These are phyloP conservation scores for Zenarchopterus dispar DNA, from an alignment of 2,797 vertebrate species.

Conservation along the genomic window DNA sequence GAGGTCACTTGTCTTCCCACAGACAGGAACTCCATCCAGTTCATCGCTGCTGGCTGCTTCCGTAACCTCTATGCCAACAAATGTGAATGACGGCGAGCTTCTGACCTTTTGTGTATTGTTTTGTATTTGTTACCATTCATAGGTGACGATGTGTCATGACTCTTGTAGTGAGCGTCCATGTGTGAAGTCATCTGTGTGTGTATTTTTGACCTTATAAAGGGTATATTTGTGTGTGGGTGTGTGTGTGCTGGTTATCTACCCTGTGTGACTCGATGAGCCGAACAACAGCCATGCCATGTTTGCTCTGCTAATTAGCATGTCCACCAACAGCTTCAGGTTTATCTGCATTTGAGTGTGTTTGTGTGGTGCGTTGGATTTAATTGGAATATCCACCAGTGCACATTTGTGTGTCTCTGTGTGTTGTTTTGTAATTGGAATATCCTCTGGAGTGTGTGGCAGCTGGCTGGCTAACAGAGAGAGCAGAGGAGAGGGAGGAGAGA, in stretches of 20 bases:
- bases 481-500: slow-evolving; percentile 54
- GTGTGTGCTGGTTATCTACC: neutral
- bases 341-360: slow-evolving; percentile 41
- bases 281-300: slow-evolving; percentile 31
- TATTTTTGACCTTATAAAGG: slow-evolving; percentile 8
- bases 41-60: slow-evolving; percentile 7
- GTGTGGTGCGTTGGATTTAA: slow-evolving; percentile 60
- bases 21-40: slow-evolving; percentile 2
- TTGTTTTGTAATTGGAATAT: slow-evolving; percentile 72
- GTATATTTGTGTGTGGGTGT: slow-evolving; percentile 1
- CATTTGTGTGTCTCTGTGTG: slow-evolving; percentile 61
- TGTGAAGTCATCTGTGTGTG: slow-evolving; percentile 2
- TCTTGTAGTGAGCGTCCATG: neutral
- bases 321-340: slow-evolving; percentile 40
- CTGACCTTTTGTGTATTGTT: neutral
- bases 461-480: slow-evolving; percentile 65
- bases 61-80: slow-evolving; percentile 21
- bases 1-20: slow-evolving; percentile 2
- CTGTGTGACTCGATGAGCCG: slow-evolving; percentile 2
- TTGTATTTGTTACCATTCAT: slow-evolving; percentile 2
- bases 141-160: neutral
- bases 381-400: slow-evolving; percentile 66
- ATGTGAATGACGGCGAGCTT: slow-evolving; percentile 13
- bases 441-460: slow-evolving; percentile 74
- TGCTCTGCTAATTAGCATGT: slow-evolving; percentile 67